Evolutionary conservation across 2,888 invertebrate species (phyloP), one percentile per base, ranked within the genome.

Genomic region (Andrena marginata): DNA sequence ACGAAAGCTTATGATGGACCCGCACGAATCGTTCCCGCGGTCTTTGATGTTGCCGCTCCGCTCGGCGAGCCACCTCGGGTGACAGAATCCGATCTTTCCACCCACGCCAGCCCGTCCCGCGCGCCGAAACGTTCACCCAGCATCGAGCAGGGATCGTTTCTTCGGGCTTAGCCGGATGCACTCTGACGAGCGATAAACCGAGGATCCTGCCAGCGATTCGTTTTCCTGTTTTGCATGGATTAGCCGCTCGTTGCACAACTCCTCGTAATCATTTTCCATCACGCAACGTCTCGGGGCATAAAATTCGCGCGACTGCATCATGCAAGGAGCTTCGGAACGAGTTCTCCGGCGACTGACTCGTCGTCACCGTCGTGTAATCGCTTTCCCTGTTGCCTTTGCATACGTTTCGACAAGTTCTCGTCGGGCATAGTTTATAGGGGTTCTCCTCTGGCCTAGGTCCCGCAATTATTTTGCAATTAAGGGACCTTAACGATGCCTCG

Each of bases 1-100:
- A 88, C 92, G 92, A 92, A 92, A 92, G 90, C 91, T 91, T 90
- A 92, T 91, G 92, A 92, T 91, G 93, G 91, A 91, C 92, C 91
- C 90, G 92, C 91, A 89, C 92, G 90, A 90, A 89, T 91, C 91
- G 90, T 89, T 90, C 90, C 82, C 86, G 82, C 85, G 84, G 82
- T 85, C 92, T 93, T 93, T 93, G 92, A 94, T 93, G 90, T 92
- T 88, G 92, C 93, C 93, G 93, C 91, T 77, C 81, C 81, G 87
- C 87, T 87, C 89, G 56, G 89, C 26, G 51, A 71, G 87, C 88
- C 77, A 76, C 85, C 86, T 80, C 77, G 82, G 90, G 90, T 92
- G 92, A 92, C 92, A 91, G 87, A 82, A 79, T 80, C 63, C 49
- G 54, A 54, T 67, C 60, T 70, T 68, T 77, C 64, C 77, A 59